Conservation (phyloP, 2,113 vertebrate genomes). For the Echinops telfairi region DNA sequence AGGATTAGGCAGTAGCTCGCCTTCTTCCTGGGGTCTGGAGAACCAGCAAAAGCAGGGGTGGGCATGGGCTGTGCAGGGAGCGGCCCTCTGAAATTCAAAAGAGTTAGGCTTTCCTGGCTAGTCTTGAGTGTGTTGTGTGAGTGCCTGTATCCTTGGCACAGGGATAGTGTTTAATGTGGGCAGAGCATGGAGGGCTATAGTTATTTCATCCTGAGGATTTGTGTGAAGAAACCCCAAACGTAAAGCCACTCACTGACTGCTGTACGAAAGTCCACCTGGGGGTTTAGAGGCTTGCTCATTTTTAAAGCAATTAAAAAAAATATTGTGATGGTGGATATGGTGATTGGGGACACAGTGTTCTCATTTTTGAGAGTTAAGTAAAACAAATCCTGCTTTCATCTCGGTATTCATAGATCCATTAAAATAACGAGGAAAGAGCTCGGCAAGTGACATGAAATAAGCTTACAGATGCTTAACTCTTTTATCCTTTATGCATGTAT, state of each 20-base stretch:
- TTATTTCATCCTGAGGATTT: constrained; percentile 1
- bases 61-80: background rate
- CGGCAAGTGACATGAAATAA: constrained; percentile 6
- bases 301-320: background rate
- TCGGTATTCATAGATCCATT: constrained; percentile 25
- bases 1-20: constrained; percentile 40
- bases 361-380: background rate
- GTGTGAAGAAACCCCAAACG: constrained; percentile 30
- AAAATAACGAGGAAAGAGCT: constrained; percentile 27
- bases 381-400: constrained; percentile 15
- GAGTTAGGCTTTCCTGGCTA: too few relatives aligned
- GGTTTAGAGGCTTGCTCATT: background rate
- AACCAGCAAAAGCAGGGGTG: background rate
- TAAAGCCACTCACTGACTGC: background rate
- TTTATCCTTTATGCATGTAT: constrained; percentile 25
- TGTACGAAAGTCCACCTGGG: background rate
- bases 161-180: constrained; percentile 33
- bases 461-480: background rate
- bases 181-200: constrained; percentile 39
- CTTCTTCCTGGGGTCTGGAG: constrained; percentile 10
- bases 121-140: too few relatives aligned
- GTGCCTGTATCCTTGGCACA: background rate
- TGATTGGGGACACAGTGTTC: background rate
- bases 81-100: constrained; percentile 2
- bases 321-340: too few relatives aligned